Percentiles rank a stretch among this genome's conserved stretches.
Evolutionary conservation across 2,113 vertebrate genomes (phyloP).

Genomic region (Podilymbus podiceps): DNA sequence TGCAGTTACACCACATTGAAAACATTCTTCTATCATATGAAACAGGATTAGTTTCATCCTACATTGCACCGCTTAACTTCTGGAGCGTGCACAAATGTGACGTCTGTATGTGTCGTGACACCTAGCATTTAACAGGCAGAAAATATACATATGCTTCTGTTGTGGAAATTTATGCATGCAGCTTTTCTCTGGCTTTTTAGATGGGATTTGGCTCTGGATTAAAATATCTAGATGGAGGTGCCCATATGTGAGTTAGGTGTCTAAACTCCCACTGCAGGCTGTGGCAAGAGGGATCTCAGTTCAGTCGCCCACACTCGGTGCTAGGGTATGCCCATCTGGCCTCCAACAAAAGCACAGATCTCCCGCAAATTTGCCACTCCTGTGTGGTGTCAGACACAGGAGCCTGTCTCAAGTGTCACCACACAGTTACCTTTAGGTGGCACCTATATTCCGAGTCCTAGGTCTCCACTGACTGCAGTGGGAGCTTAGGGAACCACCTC

Average conservation of each 20-base stretch:
- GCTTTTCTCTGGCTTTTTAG: background rate
- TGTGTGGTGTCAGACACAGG: fast-evolving
- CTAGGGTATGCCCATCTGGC: background rate
- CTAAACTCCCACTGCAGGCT: background rate
- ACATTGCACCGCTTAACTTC: background rate
- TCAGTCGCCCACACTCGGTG: background rate
- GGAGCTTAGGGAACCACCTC: background rate
- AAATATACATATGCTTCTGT: background rate
- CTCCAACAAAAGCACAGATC: background rate
- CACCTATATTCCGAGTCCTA: background rate
- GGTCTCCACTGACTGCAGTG: background rate
- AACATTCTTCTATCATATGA: background rate
- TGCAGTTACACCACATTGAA: background rate
- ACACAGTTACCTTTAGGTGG: background rate
- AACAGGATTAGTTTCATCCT: background rate
- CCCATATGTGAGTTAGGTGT: background rate
- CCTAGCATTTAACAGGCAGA: background rate
- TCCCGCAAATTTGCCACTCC: background rate
- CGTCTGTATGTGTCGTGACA: background rate
- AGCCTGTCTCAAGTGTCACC: background rate
- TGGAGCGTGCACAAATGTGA: background rate
- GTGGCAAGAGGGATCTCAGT: background rate
- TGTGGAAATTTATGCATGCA: background rate
- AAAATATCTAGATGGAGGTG: background rate
- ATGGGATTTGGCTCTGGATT: background rate